Conservation (phyloP, 2,888 invertebrate genomes). For the Macaria liturata region DNA sequence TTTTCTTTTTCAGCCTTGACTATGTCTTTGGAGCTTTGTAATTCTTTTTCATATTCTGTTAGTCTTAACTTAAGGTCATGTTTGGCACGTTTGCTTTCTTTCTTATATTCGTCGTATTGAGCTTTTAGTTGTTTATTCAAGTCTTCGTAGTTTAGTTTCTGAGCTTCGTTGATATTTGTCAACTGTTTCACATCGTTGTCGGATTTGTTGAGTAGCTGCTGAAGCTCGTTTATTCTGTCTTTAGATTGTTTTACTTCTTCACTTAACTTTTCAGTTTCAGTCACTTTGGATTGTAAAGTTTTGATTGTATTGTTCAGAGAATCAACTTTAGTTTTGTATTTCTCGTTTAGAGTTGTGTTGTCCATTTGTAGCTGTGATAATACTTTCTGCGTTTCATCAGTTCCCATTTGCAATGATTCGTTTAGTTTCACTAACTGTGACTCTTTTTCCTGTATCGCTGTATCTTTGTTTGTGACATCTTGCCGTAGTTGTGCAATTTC, state of each 20-base stretch:
- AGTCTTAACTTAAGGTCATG: constrained; percentile 82
- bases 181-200: constrained; percentile 74
- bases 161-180: constrained; percentile 73
- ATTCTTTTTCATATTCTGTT: constrained; percentile 76
- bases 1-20: constrained; percentile 65
- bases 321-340: constrained; percentile 64
- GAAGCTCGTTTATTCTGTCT: constrained; percentile 67
- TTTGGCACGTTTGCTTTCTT: constrained; percentile 75
- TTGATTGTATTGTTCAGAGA: constrained; percentile 62
- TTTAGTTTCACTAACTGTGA: constrained; percentile 53
- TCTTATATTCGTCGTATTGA: constrained; percentile 72
- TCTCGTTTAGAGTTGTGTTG: constrained; percentile 61
- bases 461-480: constrained; percentile 53
- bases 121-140: constrained; percentile 70
- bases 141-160: constrained; percentile 76
- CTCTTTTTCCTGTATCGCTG: constrained; percentile 58
- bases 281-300: constrained; percentile 56
- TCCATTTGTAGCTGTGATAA: constrained; percentile 62
- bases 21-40: constrained; percentile 65
- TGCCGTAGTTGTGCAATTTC: constrained; percentile 57
- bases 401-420: constrained; percentile 54
- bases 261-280: constrained; percentile 61
- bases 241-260: constrained; percentile 61
- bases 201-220: constrained; percentile 67
- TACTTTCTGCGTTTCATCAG: constrained; percentile 58